Percentiles rank a stretch among this genome's conserved stretches.
phyloP scores from a whole-genome alignment of 1,140 invertebrate genomes.

The Magallana ariakensis region DNA sequence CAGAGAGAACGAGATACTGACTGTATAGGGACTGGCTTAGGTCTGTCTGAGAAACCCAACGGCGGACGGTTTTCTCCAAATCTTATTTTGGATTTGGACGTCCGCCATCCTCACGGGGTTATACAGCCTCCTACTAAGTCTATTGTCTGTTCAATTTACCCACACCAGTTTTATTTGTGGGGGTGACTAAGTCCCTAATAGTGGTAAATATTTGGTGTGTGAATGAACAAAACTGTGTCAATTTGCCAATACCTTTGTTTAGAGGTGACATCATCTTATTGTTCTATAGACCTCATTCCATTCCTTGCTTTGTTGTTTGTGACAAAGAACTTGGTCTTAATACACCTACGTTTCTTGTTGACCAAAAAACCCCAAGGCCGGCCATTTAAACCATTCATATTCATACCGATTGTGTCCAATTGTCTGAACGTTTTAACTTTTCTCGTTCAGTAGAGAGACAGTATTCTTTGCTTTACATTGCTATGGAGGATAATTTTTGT shows the following conservation, averaged over 20 bases:
- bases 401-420: no score
- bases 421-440: no score
- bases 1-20: not conserved
- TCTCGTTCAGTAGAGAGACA: no score
- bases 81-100: not conserved
- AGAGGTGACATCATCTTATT: not conserved
- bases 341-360: not conserved
- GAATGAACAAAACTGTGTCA: constrained; percentile 23
- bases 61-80: not conserved
- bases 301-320: not conserved
- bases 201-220: constrained; percentile 5
- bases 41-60: not conserved
- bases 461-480: no score
- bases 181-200: not conserved
- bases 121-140: not conserved
- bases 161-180: not conserved
- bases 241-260: not conserved
- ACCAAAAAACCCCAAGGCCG: not conserved
- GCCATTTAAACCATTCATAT: not conserved
- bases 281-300: not conserved
- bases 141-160: not conserved
- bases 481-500: no score
- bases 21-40: not conserved
- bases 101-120: not conserved
- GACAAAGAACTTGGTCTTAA: not conserved